Conservation (phyloP, 2,888 invertebrate species). For the Idaea biselata region DNA sequence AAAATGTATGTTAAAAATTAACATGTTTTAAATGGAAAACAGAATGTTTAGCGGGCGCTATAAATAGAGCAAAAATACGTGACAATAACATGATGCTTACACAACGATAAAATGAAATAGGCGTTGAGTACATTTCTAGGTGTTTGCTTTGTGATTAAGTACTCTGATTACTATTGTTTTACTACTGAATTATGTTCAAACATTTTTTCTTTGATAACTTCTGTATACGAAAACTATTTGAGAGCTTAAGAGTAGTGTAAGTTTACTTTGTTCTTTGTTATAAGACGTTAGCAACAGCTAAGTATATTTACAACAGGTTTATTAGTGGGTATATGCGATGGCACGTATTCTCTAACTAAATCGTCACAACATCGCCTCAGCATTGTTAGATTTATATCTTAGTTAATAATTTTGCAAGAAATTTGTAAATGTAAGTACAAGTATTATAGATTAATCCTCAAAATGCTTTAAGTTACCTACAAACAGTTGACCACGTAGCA, state of each 20-base stretch:
- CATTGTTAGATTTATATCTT: too few species aligned
- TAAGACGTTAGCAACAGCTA: neutral
- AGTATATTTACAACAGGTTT: too few species aligned
- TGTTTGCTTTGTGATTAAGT: neutral
- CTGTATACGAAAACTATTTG: neutral
- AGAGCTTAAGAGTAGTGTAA: neutral
- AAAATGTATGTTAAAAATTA: too few species aligned
- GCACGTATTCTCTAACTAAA: too few species aligned
- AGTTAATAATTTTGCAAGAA: too few species aligned
- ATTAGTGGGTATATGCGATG: too few species aligned
- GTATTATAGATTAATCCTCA: too few species aligned
- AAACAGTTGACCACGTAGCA: too few species aligned
- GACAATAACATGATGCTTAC: neutral
- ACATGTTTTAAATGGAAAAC: too few species aligned
- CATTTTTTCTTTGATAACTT: neutral
- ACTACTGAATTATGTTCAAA: neutral
- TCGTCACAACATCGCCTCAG: too few species aligned
- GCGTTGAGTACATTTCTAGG: neutral
- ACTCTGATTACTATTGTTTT: neutral
- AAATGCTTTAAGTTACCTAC: too few species aligned
- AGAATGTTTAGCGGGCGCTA: neutral
- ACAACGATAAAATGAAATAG: neutral
- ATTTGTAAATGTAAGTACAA: too few species aligned
- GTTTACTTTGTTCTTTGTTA: neutral
- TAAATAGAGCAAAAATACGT: neutral